phyloP scores from a whole-genome alignment of 2,113 vertebrate genomes.

The Poeciliopsis prolifica region DNA sequence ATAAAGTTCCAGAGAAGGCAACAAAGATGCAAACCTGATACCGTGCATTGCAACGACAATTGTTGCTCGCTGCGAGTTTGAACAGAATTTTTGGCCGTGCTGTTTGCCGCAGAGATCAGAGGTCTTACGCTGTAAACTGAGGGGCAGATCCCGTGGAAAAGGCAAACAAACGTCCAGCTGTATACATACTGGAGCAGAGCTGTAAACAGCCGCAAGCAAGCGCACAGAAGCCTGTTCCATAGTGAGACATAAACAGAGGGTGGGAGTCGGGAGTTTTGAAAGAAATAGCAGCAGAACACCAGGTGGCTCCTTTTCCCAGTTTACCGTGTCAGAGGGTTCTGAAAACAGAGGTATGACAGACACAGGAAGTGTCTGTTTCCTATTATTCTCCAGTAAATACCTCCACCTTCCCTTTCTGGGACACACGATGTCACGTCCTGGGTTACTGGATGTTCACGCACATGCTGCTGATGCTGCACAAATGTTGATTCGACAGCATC shows the following conservation, averaged over 20 bases:
- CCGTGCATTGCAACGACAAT: neutral
- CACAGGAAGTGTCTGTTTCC: constrained; percentile 79
- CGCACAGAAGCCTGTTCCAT: constrained; percentile 8
- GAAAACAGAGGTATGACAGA: constrained; percentile 46
- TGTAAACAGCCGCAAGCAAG: constrained; percentile 46
- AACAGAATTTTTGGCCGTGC: neutral
- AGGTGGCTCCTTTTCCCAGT: constrained; percentile 1
- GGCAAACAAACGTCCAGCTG: constrained; percentile 58
- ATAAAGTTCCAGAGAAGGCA: neutral
- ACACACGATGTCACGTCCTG: neutral
- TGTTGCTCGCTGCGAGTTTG: neutral
- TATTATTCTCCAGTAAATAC: constrained; percentile 65
- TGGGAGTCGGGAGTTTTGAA: neutral
- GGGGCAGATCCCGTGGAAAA: constrained; percentile 1
- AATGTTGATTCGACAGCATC: neutral
- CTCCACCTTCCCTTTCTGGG: constrained; percentile 53
- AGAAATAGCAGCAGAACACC: neutral
- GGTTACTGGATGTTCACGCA: constrained; percentile 39
- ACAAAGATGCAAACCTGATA: neutral
- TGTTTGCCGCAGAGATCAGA: constrained; percentile 16
- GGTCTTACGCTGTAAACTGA: constrained; percentile 11
- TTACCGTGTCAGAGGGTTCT: constrained; percentile 18
- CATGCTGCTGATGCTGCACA: constrained; percentile 18
- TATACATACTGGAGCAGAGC: constrained; percentile 37
- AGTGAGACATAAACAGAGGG: constrained; percentile 28